Percentiles rank a stretch among this genome's conserved stretches.
These are phyloP conservation scores for Mesoligia furuncula DNA, from an alignment of 2,888 invertebrate species.

Conservation along the genomic window DNA sequence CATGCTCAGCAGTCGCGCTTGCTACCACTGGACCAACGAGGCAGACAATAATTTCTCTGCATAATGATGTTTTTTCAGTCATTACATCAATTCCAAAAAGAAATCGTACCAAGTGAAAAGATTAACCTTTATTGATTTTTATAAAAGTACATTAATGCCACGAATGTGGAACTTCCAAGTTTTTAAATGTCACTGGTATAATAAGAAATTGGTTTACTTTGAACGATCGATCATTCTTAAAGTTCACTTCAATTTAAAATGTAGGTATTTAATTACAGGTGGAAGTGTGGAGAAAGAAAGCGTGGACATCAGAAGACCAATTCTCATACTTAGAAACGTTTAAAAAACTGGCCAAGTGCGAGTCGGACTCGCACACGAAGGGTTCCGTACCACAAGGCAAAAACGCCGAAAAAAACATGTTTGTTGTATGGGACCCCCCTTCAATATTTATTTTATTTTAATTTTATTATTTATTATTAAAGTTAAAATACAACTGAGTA, in stretches of 20 bases:
- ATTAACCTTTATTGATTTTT: constrained; percentile 60
- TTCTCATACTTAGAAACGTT: neutral
- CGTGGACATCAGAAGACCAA: neutral
- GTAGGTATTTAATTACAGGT: constrained; percentile 20
- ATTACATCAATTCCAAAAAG: constrained; percentile 18
- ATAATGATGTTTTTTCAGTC: constrained; percentile 5
- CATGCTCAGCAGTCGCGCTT: neutral
- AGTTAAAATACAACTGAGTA: no score
- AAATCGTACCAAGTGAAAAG: constrained; percentile 21
- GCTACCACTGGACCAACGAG: neutral
- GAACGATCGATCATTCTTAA: constrained; percentile 38
- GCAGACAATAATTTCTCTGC: neutral
- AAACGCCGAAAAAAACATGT: no score
- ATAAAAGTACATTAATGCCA: constrained; percentile 30
- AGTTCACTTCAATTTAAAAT: constrained; percentile 8
- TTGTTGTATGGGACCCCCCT: no score
- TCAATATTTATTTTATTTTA: no score
- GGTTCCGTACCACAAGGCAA: no score
- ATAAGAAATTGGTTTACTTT: constrained; percentile 51
- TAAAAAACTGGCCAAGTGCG: no score
- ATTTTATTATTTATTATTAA: no score
- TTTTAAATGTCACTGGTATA: constrained; percentile 53
- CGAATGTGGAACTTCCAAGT: constrained; percentile 47
- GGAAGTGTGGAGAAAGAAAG: neutral
- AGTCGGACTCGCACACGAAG: no score